Conservation (phyloP, 2,797 vertebrate genomes). For the Helarctos malayanus region DNA sequence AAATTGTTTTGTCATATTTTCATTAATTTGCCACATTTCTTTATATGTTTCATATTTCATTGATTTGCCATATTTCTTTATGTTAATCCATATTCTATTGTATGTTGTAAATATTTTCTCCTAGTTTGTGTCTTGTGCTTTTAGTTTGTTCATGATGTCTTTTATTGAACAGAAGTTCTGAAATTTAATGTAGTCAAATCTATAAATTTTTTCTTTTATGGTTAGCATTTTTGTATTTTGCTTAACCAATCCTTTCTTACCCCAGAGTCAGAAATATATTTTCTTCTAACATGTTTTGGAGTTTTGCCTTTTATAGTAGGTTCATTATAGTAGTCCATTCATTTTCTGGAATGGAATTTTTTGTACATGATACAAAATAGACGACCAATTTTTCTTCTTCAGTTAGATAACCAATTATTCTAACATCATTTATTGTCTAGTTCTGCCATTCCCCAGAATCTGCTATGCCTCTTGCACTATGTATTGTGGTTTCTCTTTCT, state of each 20-base stretch:
- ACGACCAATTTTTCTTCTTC: neutral
- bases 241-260: neutral
- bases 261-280: neutral
- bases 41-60: neutral
- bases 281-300: neutral
- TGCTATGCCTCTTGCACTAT: neutral
- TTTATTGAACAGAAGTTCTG: neutral
- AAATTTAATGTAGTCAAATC: constrained; percentile 18
- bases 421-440: neutral
- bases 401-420: neutral
- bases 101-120: neutral
- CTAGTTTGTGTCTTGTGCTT: neutral
- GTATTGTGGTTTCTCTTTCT: neutral
- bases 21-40: neutral
- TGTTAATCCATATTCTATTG: neutral
- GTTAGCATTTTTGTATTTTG: neutral
- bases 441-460: neutral
- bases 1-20: constrained; percentile 5
- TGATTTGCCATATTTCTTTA: neutral
- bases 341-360: neutral
- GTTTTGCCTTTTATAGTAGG: neutral
- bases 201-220: neutral
- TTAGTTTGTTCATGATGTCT: constrained; percentile 19
- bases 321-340: neutral
- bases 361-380: neutral